phyloP scores from a whole-genome alignment of 1,140 invertebrate genomes.

The Leptoteleia sp. region DNA sequence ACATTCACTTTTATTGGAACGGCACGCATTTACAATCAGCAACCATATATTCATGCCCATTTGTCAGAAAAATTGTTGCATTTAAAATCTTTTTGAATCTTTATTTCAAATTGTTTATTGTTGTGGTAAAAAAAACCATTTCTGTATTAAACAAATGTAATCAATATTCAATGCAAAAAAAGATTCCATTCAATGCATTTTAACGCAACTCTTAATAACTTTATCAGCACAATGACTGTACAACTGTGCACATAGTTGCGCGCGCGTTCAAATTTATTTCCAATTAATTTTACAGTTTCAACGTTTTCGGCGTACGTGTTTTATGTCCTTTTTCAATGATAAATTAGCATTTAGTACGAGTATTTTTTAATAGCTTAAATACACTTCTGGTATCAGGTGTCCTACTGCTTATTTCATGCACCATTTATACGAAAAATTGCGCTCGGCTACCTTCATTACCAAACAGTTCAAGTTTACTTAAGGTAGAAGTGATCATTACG shows the following conservation, averaged over 20 bases:
- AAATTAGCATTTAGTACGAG: conserved; percentile 1
- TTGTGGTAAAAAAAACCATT: conserved; percentile 6
- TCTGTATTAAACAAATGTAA: too few relatives aligned
- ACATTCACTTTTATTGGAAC: neutral
- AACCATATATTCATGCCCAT: conserved; percentile 5
- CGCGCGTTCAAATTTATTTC: neutral
- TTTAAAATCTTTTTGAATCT: conserved; percentile 13
- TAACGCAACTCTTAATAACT: conserved; percentile 8
- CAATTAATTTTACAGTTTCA: neutral
- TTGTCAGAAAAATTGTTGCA: conserved; percentile 11
- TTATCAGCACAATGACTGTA: too few relatives aligned
- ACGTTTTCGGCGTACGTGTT: neutral
- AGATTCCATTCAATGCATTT: too few relatives aligned
- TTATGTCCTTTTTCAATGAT: neutral
- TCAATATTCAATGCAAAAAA: too few relatives aligned
- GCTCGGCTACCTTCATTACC: conserved; percentile 9
- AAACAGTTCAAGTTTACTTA: neutral
- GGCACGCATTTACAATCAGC: conserved; percentile 1
- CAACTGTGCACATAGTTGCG: too few relatives aligned
- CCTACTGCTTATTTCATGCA: conserved; percentile 3
- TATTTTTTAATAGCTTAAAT: conserved; percentile 12
- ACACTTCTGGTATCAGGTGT: too few relatives aligned
- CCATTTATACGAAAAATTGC: conserved; percentile 25
- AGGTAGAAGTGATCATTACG: neutral
- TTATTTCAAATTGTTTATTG: conserved; percentile 12